Percentiles rank a stretch among this genome's conserved stretches.
Conservation (phyloP, 2,797 vertebrate genomes). For the Neomorphus geoffroyi region DNA sequence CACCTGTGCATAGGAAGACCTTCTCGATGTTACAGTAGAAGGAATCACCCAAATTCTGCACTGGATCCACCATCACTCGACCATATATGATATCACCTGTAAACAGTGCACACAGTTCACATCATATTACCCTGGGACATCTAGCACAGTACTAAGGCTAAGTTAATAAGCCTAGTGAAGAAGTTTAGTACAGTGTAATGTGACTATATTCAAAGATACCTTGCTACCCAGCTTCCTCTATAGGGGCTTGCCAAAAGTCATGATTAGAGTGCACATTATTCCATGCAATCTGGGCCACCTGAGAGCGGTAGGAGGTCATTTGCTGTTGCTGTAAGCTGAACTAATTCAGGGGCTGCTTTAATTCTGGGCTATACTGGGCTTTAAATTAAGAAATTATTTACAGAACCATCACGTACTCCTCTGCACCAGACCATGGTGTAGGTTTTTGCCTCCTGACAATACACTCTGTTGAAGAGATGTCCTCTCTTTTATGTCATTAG, state of each 20-base stretch:
- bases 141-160: neutral
- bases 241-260: neutral
- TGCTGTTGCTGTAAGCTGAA: neutral
- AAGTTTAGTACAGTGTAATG: neutral
- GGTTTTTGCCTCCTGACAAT: neutral
- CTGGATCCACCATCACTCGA: conserved; percentile 95
- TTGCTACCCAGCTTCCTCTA: neutral
- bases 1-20: conserved; percentile 92
- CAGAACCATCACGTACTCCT: neutral
- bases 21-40: conserved; percentile 96
- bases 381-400: neutral
- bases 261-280: neutral
- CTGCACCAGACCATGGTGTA: neutral
- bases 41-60: conserved; percentile 93
- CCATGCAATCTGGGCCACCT: neutral
- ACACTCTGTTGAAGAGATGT: neutral
- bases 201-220: neutral
- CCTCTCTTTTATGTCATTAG: neutral
- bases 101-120: neutral
- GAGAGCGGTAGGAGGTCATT: neutral
- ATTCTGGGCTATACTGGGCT: neutral
- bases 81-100: conserved; percentile 90
- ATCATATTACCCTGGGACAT: neutral
- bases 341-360: neutral
- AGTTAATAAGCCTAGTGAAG: neutral